phyloP scores from a whole-genome alignment of 2,797 vertebrate genomes.

The Geotria australis region DNA sequence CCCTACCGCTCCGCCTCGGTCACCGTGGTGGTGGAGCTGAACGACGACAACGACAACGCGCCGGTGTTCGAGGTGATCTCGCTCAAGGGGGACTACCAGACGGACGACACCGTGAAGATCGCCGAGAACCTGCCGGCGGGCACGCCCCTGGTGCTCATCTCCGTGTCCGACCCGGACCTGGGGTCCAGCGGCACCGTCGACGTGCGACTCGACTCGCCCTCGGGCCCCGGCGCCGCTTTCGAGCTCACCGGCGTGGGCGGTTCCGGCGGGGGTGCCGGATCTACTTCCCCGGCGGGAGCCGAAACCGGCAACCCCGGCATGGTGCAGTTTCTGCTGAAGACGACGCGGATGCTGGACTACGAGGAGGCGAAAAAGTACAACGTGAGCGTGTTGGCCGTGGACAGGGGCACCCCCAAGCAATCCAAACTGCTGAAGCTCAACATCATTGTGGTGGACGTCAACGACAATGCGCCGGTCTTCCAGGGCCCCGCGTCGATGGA shows the following conservation, averaged over 20 bases:
- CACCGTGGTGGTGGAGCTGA: neutral
- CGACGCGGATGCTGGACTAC: conserved; percentile 51
- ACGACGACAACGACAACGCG: neutral
- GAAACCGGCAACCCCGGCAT: too few species aligned
- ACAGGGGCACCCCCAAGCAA: conserved; percentile 14
- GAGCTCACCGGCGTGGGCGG: too few species aligned
- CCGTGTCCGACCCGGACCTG: neutral
- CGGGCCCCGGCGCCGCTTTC: neutral
- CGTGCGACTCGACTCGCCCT: neutral
- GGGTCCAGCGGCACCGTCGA: neutral
- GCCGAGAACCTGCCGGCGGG: neutral
- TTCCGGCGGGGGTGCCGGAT: too few species aligned
- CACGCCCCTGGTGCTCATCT: neutral
- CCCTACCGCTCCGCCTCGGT: neutral
- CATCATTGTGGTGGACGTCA: conserved; percentile 58
- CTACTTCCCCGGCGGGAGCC: too few species aligned
- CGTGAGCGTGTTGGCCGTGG: conserved; percentile 37
- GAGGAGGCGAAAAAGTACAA: conserved; percentile 45
- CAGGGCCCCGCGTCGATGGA: conserved; percentile 4
- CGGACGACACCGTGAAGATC: neutral
- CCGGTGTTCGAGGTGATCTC: neutral
- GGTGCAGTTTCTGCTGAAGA: conserved; percentile 74
- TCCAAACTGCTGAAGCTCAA: conserved; percentile 39
- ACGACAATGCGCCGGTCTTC: conserved; percentile 73
- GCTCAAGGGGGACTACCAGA: too few species aligned